Base-by-base conservation (phyloP, 2,888 invertebrate species). In the Apomyelois bistriatella region DNA sequence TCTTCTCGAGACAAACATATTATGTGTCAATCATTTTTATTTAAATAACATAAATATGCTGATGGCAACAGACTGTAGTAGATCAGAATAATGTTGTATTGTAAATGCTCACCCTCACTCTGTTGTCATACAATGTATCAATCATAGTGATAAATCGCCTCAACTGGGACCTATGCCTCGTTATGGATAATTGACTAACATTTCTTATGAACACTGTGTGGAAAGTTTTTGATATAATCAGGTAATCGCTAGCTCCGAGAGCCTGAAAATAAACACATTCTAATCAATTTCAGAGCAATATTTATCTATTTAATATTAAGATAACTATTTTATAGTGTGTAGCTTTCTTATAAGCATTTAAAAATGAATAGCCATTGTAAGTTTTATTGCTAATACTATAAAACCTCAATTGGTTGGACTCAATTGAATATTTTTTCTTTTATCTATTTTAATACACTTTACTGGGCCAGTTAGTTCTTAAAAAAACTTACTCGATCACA, bases 61-160 rank as follows among this genome's bases (percentile, higher is more conserved):
- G 36, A 40, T 15, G 41, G 28, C 16, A 54, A 48, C 48, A 13
- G 54, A 53, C 42, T 30, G 41, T 38, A 17, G n/a, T 35, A 53
- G 53, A 56, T 58, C 40, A 48, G 53, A 48, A 7, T 68, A 50
- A 30, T 30, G 30, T 30, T 30, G 30, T 30, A 22, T 22, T 22
- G 22, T 22, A 22, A 22, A 22, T 60, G 77, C 86, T 76, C 75
- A 91, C 93, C 76, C 94, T 91, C 56, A 98, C 97, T 90, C 94
- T 94, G 73, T 97, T 95, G 82, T 99, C 99, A 77, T 99, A 99
- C 8, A 99, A 91, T 0, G 98, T 98, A 80, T 99, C 99, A 65
- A 99, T 97, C 12, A 99, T 92, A 0, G 98, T 98, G 58, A 99
- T 99, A 79, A 99, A 99, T 61, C 99, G 92, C 70, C 99, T 92